Evolutionary conservation across 2,888 invertebrate species (phyloP), one percentile per base, ranked within the genome.

Genomic region (Tetramorium bicarinatum): DNA sequence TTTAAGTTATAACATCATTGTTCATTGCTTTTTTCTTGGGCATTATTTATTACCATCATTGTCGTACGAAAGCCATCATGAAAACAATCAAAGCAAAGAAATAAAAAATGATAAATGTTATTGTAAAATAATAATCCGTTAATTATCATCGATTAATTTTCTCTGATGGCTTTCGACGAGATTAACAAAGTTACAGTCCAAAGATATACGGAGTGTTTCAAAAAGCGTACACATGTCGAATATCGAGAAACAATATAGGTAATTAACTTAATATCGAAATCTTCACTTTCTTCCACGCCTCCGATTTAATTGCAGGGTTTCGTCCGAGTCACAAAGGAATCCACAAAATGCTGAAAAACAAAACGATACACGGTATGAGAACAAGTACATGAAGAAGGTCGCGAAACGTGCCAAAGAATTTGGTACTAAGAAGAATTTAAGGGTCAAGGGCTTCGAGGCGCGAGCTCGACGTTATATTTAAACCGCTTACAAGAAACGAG

Each of bases 401-500:
- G 79, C 59, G 34, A 59, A 15, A 56, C 21, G 56, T 69, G 79
- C 79, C 79, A 79, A 44, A 34, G 69, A 47, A 69, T 69, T 69
- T 34, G 21, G 13, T 59, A 54, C 47, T 56, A 21, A 69, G 56
- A 56, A 59, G 69, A 69, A 69, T 79, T 79, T 79, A 79, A 79
- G 79, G 79, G 79, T 79, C 79, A 79, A 79, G 79, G 79, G 77
- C 69, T 62, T 64, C 77, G 44, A 6, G 44, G 25, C 18, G 38
- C 21, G 49, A 59, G 77, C 77, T 77, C 18, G 21, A 21, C 34
- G 79, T 79, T 79, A 79, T 79, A 79, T 79, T 69, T 79, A 69
- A 79, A 79, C 79, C 56, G 47, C 56, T 56, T 69, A 21, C 25
- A 69, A 69, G 69, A 44, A 44, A 56, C 8, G 56, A 56, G 49